A percentile compares a stretch with the other conserved stretches of the same genome.
Evolutionary conservation across 2,113 vertebrate species (phyloP).

Genomic region (Coregonus clupeaformis): DNA sequence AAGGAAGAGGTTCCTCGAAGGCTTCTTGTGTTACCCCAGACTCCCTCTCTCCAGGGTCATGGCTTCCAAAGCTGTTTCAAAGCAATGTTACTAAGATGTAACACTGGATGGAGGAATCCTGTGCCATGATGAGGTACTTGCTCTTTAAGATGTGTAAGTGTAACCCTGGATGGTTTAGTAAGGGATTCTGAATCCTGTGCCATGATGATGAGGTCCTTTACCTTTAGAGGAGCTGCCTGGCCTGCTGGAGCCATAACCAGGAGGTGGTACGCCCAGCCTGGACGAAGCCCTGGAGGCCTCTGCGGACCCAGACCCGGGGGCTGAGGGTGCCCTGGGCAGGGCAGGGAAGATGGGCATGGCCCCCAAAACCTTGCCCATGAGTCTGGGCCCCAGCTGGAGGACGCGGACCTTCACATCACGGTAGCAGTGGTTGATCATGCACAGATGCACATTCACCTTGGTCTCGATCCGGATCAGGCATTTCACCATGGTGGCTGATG

Average conservation of each 20-base stretch:
- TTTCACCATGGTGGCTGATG: conserved; percentile 81
- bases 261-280: conserved; percentile 46
- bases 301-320: conserved; percentile 38
- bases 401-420: conserved; percentile 84
- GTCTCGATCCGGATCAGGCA: conserved; percentile 89
- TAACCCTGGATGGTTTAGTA: no score
- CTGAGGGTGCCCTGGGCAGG: conserved; percentile 33
- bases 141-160: no score
- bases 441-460: conserved; percentile 86
- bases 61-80: conserved; percentile 1
- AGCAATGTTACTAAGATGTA: no score
- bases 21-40: neutral
- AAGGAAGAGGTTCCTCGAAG: neutral
- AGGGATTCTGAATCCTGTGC: no score
- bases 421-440: conserved; percentile 90
- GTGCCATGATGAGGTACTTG: no score
- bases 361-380: conserved; percentile 79
- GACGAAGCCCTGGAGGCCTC: conserved; percentile 40
- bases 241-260: conserved; percentile 25
- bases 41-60: neutral
- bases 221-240: conserved; percentile 25
- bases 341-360: conserved; percentile 68
- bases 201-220: conserved; percentile 15
- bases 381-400: conserved; percentile 82
- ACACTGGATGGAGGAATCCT: no score